Base-by-base conservation (phyloP, 2,797 vertebrate species). In the Acanthopagrus latus region DNA sequence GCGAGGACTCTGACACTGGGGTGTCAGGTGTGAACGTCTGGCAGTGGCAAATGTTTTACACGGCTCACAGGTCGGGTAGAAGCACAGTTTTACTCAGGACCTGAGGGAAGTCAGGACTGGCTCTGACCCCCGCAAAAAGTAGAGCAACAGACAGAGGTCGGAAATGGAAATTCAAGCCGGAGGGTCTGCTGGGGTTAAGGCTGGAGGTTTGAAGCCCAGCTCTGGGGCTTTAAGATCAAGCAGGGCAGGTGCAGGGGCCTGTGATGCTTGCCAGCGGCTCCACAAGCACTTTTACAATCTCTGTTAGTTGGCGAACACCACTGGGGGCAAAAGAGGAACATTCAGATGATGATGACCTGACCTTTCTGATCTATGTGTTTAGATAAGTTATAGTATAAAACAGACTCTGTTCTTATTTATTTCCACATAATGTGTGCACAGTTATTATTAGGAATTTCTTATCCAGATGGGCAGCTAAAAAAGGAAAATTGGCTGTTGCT, bases 211-310 rank as follows among this genome's bases (percentile, higher is more conserved):
- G 63, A 55, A 33, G 5, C 20, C 43, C 41, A 55, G 23, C 33
- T 68, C 41, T 38, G 29, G 70, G 50, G 41, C 46, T 78, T 48
- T 18, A 44, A 29, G 18, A 56, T 68, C 48, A 60, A 50, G 48
- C 47, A 23, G 58, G 33, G 65, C 70, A 75, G 78, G 62, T 50
- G 51, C n/a, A 57, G 14, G 57, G 67, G 62, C 51, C 44, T 41
- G 56, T n/a, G 54, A 44, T 20, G 14, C 21, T 54, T 64, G 48
- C 71, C 57, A 16, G 23, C 33, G 46, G 11, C 25, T 60, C 48
- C 16, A 48, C 21, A 33, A 47, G 64, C 18, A 12, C 21, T 58
- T 60, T 74, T 50, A 50, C 60, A 55, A 4, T 55, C 23, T 59
- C 64, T 23, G 27, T 21, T 44, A 29, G 25, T 41, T 50, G 29